Evolutionary conservation across 2,888 invertebrate genomes (phyloP).

Genomic region (Lasioglossum morio): DNA sequence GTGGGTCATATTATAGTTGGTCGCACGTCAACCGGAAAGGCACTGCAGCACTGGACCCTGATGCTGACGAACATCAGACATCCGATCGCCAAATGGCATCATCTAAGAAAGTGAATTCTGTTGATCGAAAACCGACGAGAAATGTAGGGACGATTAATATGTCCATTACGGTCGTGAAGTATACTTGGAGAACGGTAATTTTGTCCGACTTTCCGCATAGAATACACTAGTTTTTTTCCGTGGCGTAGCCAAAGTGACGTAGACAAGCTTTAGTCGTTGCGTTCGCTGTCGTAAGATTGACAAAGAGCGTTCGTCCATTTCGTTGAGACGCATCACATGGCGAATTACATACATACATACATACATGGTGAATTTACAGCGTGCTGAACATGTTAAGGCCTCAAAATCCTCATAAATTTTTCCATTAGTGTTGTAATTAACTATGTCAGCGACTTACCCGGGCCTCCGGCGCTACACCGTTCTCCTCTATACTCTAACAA

Average conservation of each 20-base stretch:
- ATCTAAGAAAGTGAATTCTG: slow-evolving; percentile 86
- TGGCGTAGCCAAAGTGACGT: neutral
- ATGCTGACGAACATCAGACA: slow-evolving; percentile 92
- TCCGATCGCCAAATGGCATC: slow-evolving; percentile 95
- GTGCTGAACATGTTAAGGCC: slow-evolving; percentile 54
- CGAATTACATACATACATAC: neutral
- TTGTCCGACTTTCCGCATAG: slow-evolving; percentile 4
- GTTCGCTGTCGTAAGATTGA: neutral
- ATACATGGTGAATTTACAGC: slow-evolving; percentile 39
- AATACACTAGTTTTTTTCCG: neutral
- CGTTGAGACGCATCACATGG: slow-evolving; percentile 16
- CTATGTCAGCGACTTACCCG: slow-evolving; percentile 2
- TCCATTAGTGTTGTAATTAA: slow-evolving; percentile 45
- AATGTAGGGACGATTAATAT: slow-evolving; percentile 1
- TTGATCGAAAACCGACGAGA: neutral
- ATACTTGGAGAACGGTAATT: slow-evolving; percentile 47
- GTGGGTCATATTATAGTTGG: slow-evolving; percentile 93
- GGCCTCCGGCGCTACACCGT: slow-evolving; percentile 40
- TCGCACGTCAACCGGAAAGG: slow-evolving; percentile 89
- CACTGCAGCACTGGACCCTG: slow-evolving; percentile 93
- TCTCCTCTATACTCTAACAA: slow-evolving; percentile 41
- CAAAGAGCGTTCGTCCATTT: slow-evolving; percentile 7
- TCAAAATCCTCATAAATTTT: slow-evolving; percentile 35
- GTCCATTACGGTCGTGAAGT: slow-evolving; percentile 19
- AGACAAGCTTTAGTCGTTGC: slow-evolving; percentile 7